These are phyloP conservation scores for Clistopyga incitator DNA, from an alignment of 2,888 invertebrate genomes.

Conservation along the genomic window DNA sequence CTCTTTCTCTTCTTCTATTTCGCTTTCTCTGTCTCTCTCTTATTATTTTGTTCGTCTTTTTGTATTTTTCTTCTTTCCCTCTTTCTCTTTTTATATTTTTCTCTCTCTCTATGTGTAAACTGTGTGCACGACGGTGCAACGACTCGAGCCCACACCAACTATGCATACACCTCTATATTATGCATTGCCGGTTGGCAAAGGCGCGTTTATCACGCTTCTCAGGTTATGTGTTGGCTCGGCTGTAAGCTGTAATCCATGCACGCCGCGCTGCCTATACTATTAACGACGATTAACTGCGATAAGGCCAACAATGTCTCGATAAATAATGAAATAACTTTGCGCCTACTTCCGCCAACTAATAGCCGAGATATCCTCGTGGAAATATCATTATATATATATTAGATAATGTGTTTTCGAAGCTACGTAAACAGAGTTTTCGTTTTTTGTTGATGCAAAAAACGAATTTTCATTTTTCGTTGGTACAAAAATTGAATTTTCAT, in stretches of 20 bases:
- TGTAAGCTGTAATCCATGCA: conserved; percentile 21
- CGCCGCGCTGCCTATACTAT: conserved; percentile 17
- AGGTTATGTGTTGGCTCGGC: conserved; percentile 10
- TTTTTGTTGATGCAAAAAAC: neutral
- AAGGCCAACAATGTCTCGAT: conserved; percentile 32
- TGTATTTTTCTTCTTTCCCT: no score
- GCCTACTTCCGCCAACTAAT: neutral
- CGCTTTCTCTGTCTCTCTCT: conserved; percentile 30
- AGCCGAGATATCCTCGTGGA: neutral
- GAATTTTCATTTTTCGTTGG: no score
- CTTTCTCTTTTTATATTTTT: neutral
- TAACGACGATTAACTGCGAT: conserved; percentile 40
- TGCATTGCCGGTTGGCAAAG: conserved; percentile 37
- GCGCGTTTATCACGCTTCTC: conserved; percentile 51
- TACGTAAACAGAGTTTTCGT: neutral
- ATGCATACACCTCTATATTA: conserved; percentile 14
- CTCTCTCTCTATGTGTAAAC: conserved; percentile 2
- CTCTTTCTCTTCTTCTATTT: conserved; percentile 31
- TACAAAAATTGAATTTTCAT: no score
- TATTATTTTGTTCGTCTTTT: neutral
- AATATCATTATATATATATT: neutral
- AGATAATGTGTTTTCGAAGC: neutral
- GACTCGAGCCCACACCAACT: conserved; percentile 33
- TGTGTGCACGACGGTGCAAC: conserved; percentile 43
- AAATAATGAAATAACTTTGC: conserved; percentile 5